Conservation (phyloP, 2,888 invertebrate species). For the Geotrupes spiniger region DNA sequence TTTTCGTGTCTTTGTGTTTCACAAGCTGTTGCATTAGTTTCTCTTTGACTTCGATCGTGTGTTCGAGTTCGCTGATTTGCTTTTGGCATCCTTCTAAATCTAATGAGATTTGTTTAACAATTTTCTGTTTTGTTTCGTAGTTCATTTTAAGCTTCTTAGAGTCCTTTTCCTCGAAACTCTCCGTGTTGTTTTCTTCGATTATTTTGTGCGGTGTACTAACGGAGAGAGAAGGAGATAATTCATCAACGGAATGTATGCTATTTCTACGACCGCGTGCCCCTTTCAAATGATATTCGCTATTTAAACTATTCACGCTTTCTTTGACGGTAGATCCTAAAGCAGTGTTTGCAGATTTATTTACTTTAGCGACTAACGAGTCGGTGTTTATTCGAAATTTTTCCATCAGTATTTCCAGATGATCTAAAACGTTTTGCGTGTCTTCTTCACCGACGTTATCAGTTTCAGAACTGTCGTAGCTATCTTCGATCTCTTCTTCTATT, state of each 20-base stretch:
- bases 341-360: conserved; percentile 29
- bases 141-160: conserved; percentile 26
- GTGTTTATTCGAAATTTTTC: conserved; percentile 69
- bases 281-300: conserved; percentile 41
- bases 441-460: conserved; percentile 48
- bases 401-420: conserved; percentile 70
- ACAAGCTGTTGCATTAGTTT: conserved; percentile 69
- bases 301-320: conserved; percentile 39
- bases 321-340: conserved; percentile 31
- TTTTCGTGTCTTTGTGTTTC: conserved; percentile 57
- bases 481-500: conserved; percentile 55
- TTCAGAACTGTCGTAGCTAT: conserved; percentile 47
- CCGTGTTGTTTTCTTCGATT: conserved; percentile 24
- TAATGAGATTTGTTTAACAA: conserved; percentile 41
- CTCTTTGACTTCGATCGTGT: conserved; percentile 54
- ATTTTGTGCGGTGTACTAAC: conserved; percentile 27
- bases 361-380: conserved; percentile 61
- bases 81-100: conserved; percentile 35
- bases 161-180: conserved; percentile 26
- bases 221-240: conserved; percentile 34
- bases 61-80: conserved; percentile 42
- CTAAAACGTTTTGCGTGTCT: conserved; percentile 64
- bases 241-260: conserved; percentile 47
- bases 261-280: conserved; percentile 46
- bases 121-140: conserved; percentile 40